Percentiles rank a stretch among this genome's conserved stretches.
phyloP scores from a whole-genome alignment of 1,140 invertebrate species.

The Pristionchus pacificus region DNA sequence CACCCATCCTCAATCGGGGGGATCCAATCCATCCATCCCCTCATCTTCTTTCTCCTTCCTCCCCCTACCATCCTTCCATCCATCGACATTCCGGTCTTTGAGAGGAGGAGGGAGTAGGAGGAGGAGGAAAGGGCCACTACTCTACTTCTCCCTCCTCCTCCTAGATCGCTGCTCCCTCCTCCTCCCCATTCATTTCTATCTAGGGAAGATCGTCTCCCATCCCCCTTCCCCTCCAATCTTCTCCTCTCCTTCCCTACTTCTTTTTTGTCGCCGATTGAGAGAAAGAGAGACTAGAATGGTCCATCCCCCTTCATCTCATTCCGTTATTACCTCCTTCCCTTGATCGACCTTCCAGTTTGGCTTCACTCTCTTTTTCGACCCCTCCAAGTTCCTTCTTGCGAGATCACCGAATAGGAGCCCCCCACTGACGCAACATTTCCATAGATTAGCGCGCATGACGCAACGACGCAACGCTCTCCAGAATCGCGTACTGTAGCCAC shows the following conservation, averaged over 20 bases:
- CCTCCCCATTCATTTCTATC: neutral
- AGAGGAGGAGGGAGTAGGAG: neutral
- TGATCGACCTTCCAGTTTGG: too few relatives aligned
- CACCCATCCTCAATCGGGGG: too few relatives aligned
- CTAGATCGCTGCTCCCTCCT: too few relatives aligned
- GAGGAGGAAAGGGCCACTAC: neutral
- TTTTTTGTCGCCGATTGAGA: neutral
- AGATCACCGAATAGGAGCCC: too few relatives aligned
- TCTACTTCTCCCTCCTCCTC: neutral
- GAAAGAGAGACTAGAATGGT: neutral
- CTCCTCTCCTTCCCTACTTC: neutral
- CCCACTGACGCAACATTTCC: too few relatives aligned
- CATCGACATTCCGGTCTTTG: neutral
- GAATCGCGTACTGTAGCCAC: too few relatives aligned
- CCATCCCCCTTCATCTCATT: neutral
- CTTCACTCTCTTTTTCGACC: too few relatives aligned
- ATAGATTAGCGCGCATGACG: too few relatives aligned
- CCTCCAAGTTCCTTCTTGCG: too few relatives aligned
- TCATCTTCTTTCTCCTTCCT: neutral
- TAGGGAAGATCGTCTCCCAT: neutral
- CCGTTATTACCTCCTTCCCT: neutral
- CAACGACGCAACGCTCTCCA: too few relatives aligned
- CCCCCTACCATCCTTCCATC: neutral
- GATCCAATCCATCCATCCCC: conserved; percentile 1
- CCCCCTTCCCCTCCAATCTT: too few relatives aligned